A percentile compares a stretch with the other conserved stretches of the same genome.
Conservation (phyloP, 2,113 vertebrate species). For the Ictidomys tridecemlineatus region DNA sequence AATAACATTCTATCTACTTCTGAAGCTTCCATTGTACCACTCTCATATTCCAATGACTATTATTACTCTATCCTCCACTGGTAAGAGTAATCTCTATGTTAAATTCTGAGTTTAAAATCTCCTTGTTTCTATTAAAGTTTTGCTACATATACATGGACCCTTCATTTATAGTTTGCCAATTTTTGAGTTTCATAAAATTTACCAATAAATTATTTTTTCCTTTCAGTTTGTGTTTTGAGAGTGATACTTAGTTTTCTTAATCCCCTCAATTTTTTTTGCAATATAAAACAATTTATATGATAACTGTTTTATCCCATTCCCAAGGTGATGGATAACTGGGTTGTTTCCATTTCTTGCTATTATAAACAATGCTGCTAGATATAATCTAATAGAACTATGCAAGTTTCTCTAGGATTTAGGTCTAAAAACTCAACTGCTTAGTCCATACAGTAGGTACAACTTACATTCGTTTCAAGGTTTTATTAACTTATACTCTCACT, state of each 20-base stretch:
- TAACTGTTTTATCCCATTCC: neutral
- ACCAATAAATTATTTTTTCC: neutral
- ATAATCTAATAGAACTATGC: neutral
- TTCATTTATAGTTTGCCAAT: neutral
- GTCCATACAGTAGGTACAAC: neutral
- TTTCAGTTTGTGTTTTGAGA: neutral
- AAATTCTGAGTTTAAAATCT: neutral
- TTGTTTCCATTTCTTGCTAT: neutral
- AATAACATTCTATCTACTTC: neutral
- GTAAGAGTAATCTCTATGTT: neutral
- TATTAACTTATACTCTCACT: neutral
- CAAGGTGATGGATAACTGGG: neutral
- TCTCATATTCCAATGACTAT: neutral
- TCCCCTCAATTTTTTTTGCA: neutral
- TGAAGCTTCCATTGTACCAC: neutral
- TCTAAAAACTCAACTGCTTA: neutral
- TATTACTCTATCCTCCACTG: neutral
- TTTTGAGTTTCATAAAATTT: conserved; percentile 16
- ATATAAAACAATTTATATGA: neutral
- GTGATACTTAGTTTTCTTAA: neutral
- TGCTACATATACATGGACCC: neutral
- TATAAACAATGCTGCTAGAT: neutral
- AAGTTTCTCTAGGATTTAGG: neutral
- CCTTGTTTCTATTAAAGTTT: neutral
- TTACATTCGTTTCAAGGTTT: neutral